Evolutionary conservation across 1,140 invertebrate genomes (phyloP).

Genomic region (Hydropsyche tenuis): DNA sequence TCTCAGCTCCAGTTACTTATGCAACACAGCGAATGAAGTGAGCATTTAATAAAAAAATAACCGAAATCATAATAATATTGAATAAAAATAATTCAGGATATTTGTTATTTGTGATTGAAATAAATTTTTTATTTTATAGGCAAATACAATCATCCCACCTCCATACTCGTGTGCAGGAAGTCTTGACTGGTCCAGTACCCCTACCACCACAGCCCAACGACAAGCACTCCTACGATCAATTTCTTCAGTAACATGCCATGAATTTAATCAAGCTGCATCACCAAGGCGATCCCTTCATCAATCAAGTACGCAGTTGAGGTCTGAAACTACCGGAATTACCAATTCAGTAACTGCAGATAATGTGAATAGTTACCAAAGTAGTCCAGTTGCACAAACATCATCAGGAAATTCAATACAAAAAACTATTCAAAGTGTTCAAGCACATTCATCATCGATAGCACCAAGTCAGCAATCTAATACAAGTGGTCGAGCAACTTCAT

Average conservation of each 20-base stretch:
- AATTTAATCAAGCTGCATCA: slow-evolving; percentile 48
- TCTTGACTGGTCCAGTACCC: slow-evolving; percentile 67
- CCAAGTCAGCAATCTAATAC: neutral
- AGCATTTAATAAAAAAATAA: too few species aligned
- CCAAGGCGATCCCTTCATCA: slow-evolving; percentile 34
- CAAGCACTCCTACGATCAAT: slow-evolving; percentile 56
- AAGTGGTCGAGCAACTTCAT: neutral
- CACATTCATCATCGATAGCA: slow-evolving; percentile 1
- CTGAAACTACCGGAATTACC: slow-evolving; percentile 2
- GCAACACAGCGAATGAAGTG: slow-evolving; percentile 78
- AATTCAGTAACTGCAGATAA: slow-evolving; percentile 19
- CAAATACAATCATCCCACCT: slow-evolving; percentile 79
- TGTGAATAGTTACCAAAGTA: slow-evolving; percentile 14
- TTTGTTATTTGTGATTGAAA: neutral
- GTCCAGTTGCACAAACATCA: slow-evolving; percentile 35
- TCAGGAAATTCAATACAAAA: slow-evolving; percentile 11
- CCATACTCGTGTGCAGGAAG: slow-evolving; percentile 81
- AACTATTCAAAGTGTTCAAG: slow-evolving; percentile 6
- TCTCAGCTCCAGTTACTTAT: slow-evolving; percentile 82
- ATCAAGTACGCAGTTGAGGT: slow-evolving; percentile 28
- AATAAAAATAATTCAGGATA: neutral
- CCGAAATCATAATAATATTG: slow-evolving; percentile 20
- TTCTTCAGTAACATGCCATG: slow-evolving; percentile 54
- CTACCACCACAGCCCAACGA: slow-evolving; percentile 53
- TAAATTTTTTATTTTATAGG: slow-evolving; percentile 55